A percentile compares a stretch with the other conserved stretches of the same genome.
Evolutionary conservation across 1,140 invertebrate species (phyloP).

Genomic region (Reticulitermes speratus): DNA sequence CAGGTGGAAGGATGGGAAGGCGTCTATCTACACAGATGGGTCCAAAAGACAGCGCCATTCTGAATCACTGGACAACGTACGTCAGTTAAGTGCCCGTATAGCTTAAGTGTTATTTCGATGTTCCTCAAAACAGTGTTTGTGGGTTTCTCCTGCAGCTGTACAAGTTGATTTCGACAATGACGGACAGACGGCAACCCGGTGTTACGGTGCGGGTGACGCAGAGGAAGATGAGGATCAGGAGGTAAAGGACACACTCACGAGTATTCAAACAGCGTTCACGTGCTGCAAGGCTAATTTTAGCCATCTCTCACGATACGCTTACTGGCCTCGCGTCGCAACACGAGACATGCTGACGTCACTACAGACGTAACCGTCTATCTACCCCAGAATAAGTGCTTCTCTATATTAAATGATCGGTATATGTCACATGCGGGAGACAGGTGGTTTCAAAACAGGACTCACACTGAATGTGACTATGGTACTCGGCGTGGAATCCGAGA

Average conservation of each 20-base stretch:
- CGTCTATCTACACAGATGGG: too few species aligned
- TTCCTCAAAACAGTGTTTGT: too few species aligned
- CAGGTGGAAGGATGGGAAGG: too few species aligned
- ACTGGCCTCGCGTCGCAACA: background rate
- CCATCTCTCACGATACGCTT: background rate
- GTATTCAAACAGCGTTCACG: background rate
- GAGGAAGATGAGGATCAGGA: background rate
- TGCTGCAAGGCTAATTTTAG: background rate
- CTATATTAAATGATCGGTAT: background rate
- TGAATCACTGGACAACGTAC: too few species aligned
- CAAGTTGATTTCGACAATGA: background rate
- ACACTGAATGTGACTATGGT: too few species aligned
- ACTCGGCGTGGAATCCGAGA: too few species aligned
- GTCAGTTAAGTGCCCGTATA: background rate
- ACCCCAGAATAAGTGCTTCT: background rate
- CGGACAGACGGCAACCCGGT: background rate
- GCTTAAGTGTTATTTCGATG: background rate
- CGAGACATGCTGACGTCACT: slow-evolving; percentile 1
- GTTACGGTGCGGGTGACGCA: background rate
- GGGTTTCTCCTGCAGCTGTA: background rate
- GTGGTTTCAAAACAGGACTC: too few species aligned
- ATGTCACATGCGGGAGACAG: background rate
- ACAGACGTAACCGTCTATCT: background rate
- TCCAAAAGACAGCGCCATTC: background rate
- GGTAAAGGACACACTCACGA: background rate